Conservation (phyloP, 1,140 invertebrate species). For the Drosophila jambulina region DNA sequence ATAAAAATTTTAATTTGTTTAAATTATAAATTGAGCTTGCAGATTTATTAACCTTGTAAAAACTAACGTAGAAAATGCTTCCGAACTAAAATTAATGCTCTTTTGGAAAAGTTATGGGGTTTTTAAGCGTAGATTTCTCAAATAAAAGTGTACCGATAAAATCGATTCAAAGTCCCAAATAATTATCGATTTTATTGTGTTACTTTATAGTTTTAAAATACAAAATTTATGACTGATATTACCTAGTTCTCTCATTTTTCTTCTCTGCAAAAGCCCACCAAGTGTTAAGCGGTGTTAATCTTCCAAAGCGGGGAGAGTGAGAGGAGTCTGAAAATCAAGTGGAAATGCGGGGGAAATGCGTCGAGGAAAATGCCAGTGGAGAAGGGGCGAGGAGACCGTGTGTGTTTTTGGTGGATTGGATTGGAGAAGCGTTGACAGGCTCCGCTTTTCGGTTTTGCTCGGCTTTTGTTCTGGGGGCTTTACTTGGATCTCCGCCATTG, state of each 20-base stretch:
- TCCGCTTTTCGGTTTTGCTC: constrained; percentile 31
- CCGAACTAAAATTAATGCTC: not conserved
- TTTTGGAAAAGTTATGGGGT: not conserved
- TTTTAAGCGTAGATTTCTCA: too few species aligned
- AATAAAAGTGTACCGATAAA: too few species aligned
- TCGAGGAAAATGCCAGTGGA: not conserved
- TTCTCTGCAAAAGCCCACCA: constrained; percentile 17
- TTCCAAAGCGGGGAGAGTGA: constrained; percentile 24
- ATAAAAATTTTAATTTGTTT: too few species aligned
- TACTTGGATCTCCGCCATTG: constrained; percentile 48
- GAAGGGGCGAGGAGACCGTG: not conserved
- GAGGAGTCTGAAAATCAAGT: not conserved
- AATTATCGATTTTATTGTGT: too few species aligned
- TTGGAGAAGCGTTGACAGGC: constrained; percentile 47
- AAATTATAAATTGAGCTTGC: too few species aligned
- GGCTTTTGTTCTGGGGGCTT: constrained; percentile 32
- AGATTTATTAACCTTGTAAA: too few species aligned
- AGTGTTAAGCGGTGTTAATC: constrained; percentile 49
- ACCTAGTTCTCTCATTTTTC: not conserved
- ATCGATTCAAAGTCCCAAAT: too few species aligned
- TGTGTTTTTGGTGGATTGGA: constrained; percentile 25
- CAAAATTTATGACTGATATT: too few species aligned
- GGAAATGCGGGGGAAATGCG: constrained; percentile 3
- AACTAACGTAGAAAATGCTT: too few species aligned
- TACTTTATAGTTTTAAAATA: not conserved